These are phyloP conservation scores for Stictocephala bisonia DNA, from an alignment of 2,888 invertebrate genomes.

Conservation along the genomic window DNA sequence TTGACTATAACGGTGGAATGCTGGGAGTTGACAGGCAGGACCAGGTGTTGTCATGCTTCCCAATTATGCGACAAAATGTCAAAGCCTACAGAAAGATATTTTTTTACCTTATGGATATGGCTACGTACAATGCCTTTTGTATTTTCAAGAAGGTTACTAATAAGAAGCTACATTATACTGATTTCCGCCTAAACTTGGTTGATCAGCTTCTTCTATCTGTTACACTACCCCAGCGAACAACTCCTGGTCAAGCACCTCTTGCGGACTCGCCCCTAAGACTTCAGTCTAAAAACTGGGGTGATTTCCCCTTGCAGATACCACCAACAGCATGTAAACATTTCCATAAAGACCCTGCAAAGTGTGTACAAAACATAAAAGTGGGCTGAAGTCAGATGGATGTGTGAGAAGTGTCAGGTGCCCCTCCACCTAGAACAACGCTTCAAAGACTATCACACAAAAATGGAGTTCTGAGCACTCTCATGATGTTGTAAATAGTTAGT, in stretches of 20 bases:
- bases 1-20: constrained; percentile 38
- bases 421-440: constrained; percentile 4
- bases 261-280: constrained; percentile 28
- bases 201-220: constrained; percentile 2
- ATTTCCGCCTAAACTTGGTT: constrained; percentile 19
- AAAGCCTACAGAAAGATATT: constrained; percentile 18
- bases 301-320: constrained; percentile 25
- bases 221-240: constrained; percentile 9
- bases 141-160: constrained; percentile 20
- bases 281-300: constrained; percentile 29
- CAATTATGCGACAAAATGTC: constrained; percentile 25
- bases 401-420: constrained; percentile 15
- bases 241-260: constrained; percentile 10
- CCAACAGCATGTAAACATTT: constrained; percentile 27
- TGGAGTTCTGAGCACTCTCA: constrained; percentile 20
- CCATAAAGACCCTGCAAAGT: constrained; percentile 25
- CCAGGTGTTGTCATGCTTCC: constrained; percentile 30
- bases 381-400: constrained; percentile 21
- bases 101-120: constrained; percentile 11
- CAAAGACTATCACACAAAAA: constrained; percentile 11
- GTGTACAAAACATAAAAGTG: constrained; percentile 26
- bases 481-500: constrained; percentile 3
- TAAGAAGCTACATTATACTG: neutral
- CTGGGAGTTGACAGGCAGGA: constrained; percentile 25
- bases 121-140: constrained; percentile 14